Evolutionary conservation across 2,888 invertebrate genomes (phyloP), one percentile per base, ranked within the genome.

Genomic region (Steinernema hermaphroditum): DNA sequence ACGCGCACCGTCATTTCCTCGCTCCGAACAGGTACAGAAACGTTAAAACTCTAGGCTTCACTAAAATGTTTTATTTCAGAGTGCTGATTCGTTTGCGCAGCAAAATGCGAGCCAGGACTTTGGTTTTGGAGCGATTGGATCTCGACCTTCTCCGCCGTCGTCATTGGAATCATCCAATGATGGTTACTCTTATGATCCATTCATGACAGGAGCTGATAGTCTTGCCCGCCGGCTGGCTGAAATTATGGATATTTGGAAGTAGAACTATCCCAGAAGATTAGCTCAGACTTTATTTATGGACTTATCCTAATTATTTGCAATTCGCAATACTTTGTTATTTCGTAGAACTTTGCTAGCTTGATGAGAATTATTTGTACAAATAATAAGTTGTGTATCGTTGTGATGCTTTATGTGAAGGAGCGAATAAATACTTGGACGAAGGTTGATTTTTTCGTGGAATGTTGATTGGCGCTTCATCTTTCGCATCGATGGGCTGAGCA

Each of bases 141-240:
- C 57, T 14, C 75, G 78, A 34, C 80, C 80, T 4, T 80, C 78
- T 71, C 78, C 81, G 24, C 76, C 77, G 46, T 81, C 80, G 81
- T 80, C 81, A 27, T 34, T 80, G 32, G 81, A 81, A 50, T 72
- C 79, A 46, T 19, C 6, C 22, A 4, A 6, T 46, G 46, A 46
- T 19, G 24, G 29, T n/a, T 16, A 12, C 12, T 9, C 62, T 8
- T 62, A 62, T 32, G 62, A 62, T 16, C 62, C 62, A 12, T 62
- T 62, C 34, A 62, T 62, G 62, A 62, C 27, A 4, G 62, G 62
- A 14, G 29, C 62, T 27, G 62, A 62, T 32, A 24, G 29, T 16
- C 62, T 62, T 4, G 62, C 62, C 12, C 62, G 62, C 14, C 62
- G 62, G 16, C 62, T 62, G 22, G 62, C 62, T 12, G 62, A 62